Evolutionary conservation across 2,797 vertebrate genomes (phyloP), one percentile per base, ranked within the genome.

Genomic region (Leptodactylus fallax): DNA sequence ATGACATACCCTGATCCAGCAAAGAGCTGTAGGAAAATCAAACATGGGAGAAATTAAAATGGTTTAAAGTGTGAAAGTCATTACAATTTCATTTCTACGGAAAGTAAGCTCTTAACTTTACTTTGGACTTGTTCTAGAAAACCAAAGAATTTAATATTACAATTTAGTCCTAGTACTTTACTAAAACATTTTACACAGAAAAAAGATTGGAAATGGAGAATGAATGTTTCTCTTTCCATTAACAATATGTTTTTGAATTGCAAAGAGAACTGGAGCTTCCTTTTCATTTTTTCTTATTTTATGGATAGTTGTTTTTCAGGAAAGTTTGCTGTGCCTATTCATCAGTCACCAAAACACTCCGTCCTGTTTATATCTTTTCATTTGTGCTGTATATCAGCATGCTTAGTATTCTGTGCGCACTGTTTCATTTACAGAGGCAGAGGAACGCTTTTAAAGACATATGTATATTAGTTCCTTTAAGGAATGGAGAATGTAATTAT

Each of bases 251-350:
- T 90, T 78, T 86, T 89, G 87, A 90, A 79, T 88, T 90, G 65
- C 80, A 92, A 91, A 90, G 91, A 0, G 49, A 89, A 92, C 90
- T 91, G 82, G 87, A 90, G 89, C 89, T 81, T 91, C 92, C 78
- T 79, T 16, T 74, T 91, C 55, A 67, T 88, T 91, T 85, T 93
- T 88, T 90, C 87, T 91, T 88, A 86, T 87, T 85, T 91, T 94
- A 87, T 82, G 80, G 90, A 91, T 23, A 89, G 76, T 82, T 88
- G 88, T 92, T 92, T 91, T 88, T 85, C 83, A 90, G 92, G 90
- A 87, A 86, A 91, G 92, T 91, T 85, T 90, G 89, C 83, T 88
- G 83, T 88, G 85, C 86, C 90, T 88, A 85, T 92, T 94, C 92
- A 83, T 93, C 83, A 90, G 74, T 82, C 90, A 87, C 67, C 76